Conservation (phyloP, 2,113 vertebrate species). For the Tautogolabrus adspersus region DNA sequence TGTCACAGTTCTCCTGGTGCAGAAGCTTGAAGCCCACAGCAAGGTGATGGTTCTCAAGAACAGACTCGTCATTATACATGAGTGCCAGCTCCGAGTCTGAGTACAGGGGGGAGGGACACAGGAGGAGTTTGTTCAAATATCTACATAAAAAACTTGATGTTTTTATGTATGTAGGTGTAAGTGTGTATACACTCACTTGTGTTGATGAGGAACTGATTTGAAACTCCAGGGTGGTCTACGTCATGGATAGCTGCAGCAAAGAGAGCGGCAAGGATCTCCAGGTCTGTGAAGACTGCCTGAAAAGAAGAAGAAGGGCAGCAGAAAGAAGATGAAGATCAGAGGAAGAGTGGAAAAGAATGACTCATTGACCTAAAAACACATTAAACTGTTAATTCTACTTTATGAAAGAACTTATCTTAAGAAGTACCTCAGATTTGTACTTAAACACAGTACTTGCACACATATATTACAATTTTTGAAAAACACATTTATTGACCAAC, state of each 20-base stretch:
- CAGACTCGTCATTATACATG: constrained; percentile 91
- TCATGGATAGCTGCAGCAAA: constrained; percentile 93
- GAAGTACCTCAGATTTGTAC: too few relatives aligned
- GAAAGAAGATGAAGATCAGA: neutral
- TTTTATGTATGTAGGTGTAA: neutral
- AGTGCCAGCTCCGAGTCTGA: constrained; percentile 91
- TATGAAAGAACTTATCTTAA: too few relatives aligned
- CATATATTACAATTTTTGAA: too few relatives aligned
- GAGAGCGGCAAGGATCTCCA: constrained; percentile 91
- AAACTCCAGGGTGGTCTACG: constrained; percentile 92
- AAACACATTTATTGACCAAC: too few relatives aligned
- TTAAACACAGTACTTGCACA: too few relatives aligned
- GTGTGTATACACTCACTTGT: constrained; percentile 85
- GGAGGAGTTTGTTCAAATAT: neutral
- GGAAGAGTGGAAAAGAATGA: neutral
- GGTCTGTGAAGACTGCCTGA: constrained; percentile 90
- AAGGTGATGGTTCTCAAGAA: constrained; percentile 93
- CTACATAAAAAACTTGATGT: neutral
- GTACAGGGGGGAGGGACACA: neutral
- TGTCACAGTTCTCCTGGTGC: constrained; percentile 92
- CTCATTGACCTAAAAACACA: neutral
- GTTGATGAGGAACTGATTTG: constrained; percentile 96
- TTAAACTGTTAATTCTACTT: too few relatives aligned
- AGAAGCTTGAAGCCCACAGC: constrained; percentile 93
- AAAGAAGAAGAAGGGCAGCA: neutral